Evolutionary conservation across 2,888 invertebrate species (phyloP), one percentile per base, ranked within the genome.

Genomic region (Aleiodes testaceus): DNA sequence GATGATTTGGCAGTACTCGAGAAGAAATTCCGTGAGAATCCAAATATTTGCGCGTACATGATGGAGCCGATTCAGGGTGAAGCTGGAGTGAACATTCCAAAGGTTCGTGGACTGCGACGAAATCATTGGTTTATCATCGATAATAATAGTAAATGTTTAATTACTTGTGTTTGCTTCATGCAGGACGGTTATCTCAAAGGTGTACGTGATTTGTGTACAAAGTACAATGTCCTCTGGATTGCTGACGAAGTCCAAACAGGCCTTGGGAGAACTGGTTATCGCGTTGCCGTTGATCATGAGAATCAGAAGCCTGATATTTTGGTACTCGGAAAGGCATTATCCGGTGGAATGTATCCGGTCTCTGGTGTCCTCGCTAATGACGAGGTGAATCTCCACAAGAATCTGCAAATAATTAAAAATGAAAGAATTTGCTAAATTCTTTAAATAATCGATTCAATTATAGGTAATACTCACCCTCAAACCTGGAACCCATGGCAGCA

Each of bases 61-160:
- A 92, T 95, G 67, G 95, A 96, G 86, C 95, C 95, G 0, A 94
- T 96, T 77, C 95, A 96, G 87, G 96, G 95, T 2, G 96, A 96
- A 87, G 95, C 94, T 22, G 95, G 95, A 11, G 94, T 95, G 7
- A 89, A 92, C 4, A 91, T 96, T 2, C 95, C 95, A 0, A 87
- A 75, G 69, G 87, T 86, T 75, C 7, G 36, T 36, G 7, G 2
- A 36, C 11, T 36, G 3, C 7, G 36, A 9, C 7, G 1, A 26
- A 5, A 3, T 26, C 11, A 36, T 36, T 36, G 36, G 7, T 36
- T 36, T 36, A 36, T 52, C 22, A 11, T 16, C 5, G 14, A n/a
- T 4, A 50, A 26, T 45, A 5, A 22, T 36, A 36, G 14, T 7
- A 26, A 14, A 26, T 11, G 45, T 36, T 44, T 67, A 50, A 7